Evolutionary conservation across 2,888 invertebrate species (phyloP), one percentile per base, ranked within the genome.

Genomic region (Zele albiditarsus): DNA sequence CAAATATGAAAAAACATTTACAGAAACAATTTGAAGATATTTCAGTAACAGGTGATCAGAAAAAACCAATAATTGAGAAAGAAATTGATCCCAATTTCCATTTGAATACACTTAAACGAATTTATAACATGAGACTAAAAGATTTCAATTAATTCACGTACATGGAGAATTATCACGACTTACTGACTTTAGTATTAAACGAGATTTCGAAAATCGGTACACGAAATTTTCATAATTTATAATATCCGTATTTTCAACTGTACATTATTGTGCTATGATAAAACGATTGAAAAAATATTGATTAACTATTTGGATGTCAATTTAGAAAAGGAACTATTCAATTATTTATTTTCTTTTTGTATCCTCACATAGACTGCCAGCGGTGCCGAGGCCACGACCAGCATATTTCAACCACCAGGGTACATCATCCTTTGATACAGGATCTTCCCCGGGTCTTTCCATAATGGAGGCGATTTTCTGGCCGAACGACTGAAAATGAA

Each of bases 331-430:
- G 38, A 20, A n/a, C 16, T 20, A 71, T 38, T 14, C n/a, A 38
- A 1, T 4, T 25, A 28, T 2, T 20, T 31, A 23, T 58, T 73
- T 23, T 57, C 1, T 25, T 53, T n/a, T 63, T 66, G 16, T 57
- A 84, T 86, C 93, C 94, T 92, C 91, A 97, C 97, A 92, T 89
- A 94, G 92, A 89, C 96, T 94, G 88, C 95, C 97, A 88, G 95
- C 93, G 81, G 95, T 95, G 80, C 97, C 97, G 84, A 96, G 91
- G 81, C 94, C 93, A 86, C 96, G 93, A 83, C 94, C 95, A 89
- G 93, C 95, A 90, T 95, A 96, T 90, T 95, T 96, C 92, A 97
- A 92, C 93, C 95, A 96, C 96, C 95, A 96, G 82, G 97, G 95
- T 82, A 94, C 93, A 90, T 95, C 95, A 90, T 96, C 96, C 91